Evolutionary conservation across 2,888 invertebrate species (phyloP), one percentile per base, ranked within the genome.

Genomic region (Acronicta aceris): DNA sequence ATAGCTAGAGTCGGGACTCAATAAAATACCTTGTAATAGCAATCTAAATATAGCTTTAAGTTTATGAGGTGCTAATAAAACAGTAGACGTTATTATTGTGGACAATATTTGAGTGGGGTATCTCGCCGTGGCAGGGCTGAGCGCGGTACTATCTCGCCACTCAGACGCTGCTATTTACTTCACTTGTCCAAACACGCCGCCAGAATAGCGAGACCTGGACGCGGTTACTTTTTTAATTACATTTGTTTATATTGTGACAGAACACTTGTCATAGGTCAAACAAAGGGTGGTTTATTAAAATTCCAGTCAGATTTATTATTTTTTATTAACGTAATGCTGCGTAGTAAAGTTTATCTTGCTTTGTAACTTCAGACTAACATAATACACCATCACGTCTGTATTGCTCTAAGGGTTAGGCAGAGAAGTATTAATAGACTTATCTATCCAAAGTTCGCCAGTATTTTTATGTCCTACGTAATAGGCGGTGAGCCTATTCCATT

Each of bases 131-230:
- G n/a, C 51, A 57, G 49, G 8, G 17, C 33, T 6, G 13, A 25
- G 30, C 27, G 16, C 30, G 47, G 47, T 36, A 52, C 33, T 60
- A 60, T 72, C 62, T 58, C 59, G 3, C 10, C 49, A 33, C 50
- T 51, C 65, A 43, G 50, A 33, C 53, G 38, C 48, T 27, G 46
- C 59, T 41, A 53, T 65, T 63, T 59, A 70, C 59, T 42, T 16
- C 25, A 55, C 45, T 59, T 70, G 61, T 64, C 33, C 63, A 73
- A 74, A 66, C 55, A 70, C n/a, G n/a, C 36, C 42, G 41, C n/a
- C 17, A 13, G 50, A 17, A 25, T 45, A 46, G 36, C 47, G 30
- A 41, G 53, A 53, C 41, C 47, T 36, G 38, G 43, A 21, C 33
- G 48, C 30, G n/a, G 13, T 25, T 55, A 48, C 47, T 25, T 48